Percentiles rank a stretch among this genome's conserved stretches.
These are phyloP conservation scores for Delia radicum DNA, from an alignment of 1,140 invertebrate genomes.

Conservation along the genomic window DNA sequence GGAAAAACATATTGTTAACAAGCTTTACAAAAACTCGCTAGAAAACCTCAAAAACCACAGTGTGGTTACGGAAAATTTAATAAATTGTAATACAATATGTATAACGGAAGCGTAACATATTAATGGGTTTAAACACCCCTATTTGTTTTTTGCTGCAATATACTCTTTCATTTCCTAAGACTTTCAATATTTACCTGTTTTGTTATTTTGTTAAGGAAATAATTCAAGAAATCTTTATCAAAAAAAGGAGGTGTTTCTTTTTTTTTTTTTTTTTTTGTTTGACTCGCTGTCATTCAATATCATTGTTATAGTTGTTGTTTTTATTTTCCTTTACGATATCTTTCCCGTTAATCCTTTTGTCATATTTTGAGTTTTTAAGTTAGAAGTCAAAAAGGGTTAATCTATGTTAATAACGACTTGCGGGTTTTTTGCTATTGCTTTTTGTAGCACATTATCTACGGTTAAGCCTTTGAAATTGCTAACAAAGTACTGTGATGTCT, in stretches of 20 bases:
- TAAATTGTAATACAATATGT: not conserved
- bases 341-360: not conserved
- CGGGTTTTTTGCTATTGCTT: slow-evolving; percentile 9
- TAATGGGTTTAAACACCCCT: slow-evolving; percentile 52
- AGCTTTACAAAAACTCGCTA: slow-evolving; percentile 8
- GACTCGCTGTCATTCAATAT: not conserved
- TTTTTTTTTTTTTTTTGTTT: no score
- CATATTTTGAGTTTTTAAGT: not conserved
- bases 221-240: not conserved
- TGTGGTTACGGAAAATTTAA: slow-evolving; percentile 22
- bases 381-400: slow-evolving; percentile 19
- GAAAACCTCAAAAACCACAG: slow-evolving; percentile 44
- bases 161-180: not conserved
- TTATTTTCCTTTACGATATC: not conserved
- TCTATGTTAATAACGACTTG: slow-evolving; percentile 16
- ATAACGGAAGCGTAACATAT: slow-evolving; percentile 30
- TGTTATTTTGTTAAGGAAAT: not conserved
- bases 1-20: no score
- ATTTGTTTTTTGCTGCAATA: slow-evolving; percentile 19
- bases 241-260: not conserved
- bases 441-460: slow-evolving; percentile 11
- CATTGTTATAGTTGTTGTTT: not conserved
- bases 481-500: not conserved
- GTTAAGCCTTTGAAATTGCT: not conserved
- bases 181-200: not conserved